Percentiles rank a stretch among this genome's conserved stretches.
Conservation (phyloP, 2,888 invertebrate genomes). For the Microctonus brassicae region DNA sequence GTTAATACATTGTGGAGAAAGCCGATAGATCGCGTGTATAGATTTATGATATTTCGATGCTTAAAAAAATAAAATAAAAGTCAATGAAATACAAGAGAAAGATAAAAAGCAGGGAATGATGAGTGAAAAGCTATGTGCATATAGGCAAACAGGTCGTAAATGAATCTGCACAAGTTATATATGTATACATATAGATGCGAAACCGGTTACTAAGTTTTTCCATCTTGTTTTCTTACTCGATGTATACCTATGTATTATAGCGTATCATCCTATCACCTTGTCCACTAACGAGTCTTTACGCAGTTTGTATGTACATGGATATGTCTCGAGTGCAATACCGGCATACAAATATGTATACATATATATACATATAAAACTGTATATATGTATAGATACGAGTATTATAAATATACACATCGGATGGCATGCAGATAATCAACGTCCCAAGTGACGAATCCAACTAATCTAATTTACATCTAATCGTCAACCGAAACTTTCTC, state of each 20-base stretch:
- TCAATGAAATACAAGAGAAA: slow-evolving; percentile 7
- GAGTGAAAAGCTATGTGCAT: neutral
- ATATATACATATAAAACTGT: too few relatives aligned
- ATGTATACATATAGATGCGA: neutral
- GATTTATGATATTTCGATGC: slow-evolving; percentile 8
- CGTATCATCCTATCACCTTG: neutral
- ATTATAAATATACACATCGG: neutral
- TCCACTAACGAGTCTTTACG: slow-evolving; percentile 12
- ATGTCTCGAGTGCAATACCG: too few relatives aligned
- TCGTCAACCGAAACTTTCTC: slow-evolving; percentile 34
- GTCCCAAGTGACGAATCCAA: slow-evolving; percentile 4
- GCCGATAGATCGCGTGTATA: slow-evolving; percentile 1
- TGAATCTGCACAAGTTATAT: slow-evolving; percentile 15
- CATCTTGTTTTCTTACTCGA: slow-evolving; percentile 1
- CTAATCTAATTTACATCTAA: slow-evolving; percentile 29
- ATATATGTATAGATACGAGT: neutral
- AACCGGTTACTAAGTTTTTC: slow-evolving; percentile 37
- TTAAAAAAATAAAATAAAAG: slow-evolving; percentile 11
- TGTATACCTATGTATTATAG: neutral
- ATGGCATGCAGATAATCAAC: neutral
- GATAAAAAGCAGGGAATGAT: neutral
- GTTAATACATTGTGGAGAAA: slow-evolving; percentile 20
- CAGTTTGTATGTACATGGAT: too few relatives aligned
- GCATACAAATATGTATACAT: neutral
- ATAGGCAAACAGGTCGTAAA: slow-evolving; percentile 23